Evolutionary conservation across 2,113 vertebrate genomes (phyloP), one percentile per base, ranked within the genome.

Genomic region (Sorex araneus): DNA sequence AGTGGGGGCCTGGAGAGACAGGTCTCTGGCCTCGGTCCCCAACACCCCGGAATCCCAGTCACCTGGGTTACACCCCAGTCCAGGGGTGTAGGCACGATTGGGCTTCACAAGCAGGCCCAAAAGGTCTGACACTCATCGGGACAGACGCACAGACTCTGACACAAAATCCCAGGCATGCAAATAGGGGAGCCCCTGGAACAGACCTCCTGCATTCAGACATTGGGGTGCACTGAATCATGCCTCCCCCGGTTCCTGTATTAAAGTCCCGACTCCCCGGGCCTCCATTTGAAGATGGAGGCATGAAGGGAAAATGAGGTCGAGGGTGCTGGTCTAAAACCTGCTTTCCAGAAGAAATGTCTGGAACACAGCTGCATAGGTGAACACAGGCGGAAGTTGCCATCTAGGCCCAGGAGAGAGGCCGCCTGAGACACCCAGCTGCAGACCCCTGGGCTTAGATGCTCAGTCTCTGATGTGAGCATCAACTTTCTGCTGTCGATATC

Each of bases 41-140:
- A 0, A 54, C 0, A 0, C 54, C 66, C 18, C 18, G 16, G 32
- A 25, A 60, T 32, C 66, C 23, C 32, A 0, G 8, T 28, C n/a
- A 78, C 40, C 13, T 4, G 19, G 76, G 27, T 12, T 32, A 12
- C 1, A 2, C 8, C 13, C 27, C 9, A 5, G 8, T 34, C 6
- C 6, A 54, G 28, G 16, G 1, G 18, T 7, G 0, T 15, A 1
- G 30, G 77, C 10, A 3, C 23, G 3, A 1, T 2, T 0, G 4
- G 19, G 2, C 30, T 57, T 75, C 73, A 47, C 1, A 6, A 25
- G 45, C 34, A 67, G 60, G 64, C 50, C n/a, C 60, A 28, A 12
- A 30, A 66, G 67, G 30, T 45, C 47, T 82, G 60, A 79, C 9
- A 2, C 15, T 71, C 40, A 32, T 71, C 76, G 3, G 30, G 54